Percentiles rank a stretch among this genome's conserved stretches.
Evolutionary conservation across 2,888 invertebrate genomes (phyloP).

Genomic region (Oligia fasciuncula): DNA sequence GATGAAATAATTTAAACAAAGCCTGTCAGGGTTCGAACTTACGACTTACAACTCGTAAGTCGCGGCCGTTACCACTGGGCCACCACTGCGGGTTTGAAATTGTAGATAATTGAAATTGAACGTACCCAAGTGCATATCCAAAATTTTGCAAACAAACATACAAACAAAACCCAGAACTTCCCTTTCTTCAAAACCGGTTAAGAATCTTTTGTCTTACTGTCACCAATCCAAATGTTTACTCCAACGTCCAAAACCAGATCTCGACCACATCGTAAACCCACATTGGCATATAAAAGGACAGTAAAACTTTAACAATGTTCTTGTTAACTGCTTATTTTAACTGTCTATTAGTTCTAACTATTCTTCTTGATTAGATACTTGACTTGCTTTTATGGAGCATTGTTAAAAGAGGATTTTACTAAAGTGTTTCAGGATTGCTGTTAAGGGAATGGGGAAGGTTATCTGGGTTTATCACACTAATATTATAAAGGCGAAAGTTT

Average conservation of each 20-base stretch:
- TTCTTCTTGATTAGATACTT: constrained; percentile 68
- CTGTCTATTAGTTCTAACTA: constrained; percentile 68
- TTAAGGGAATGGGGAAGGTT: constrained; percentile 31
- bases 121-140: background rate
- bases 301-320: constrained; percentile 68
- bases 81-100: too few species aligned
- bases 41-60: too few species aligned
- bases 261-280: constrained; percentile 63
- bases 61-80: too few species aligned
- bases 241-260: constrained; percentile 44
- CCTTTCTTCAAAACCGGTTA: constrained; percentile 8
- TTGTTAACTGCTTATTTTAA: constrained; percentile 66
- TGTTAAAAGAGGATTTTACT: constrained; percentile 56
- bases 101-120: background rate
- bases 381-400: constrained; percentile 62
- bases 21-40: too few species aligned
- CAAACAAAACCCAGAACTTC: background rate
- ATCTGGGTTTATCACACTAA: constrained; percentile 1
- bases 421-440: constrained; percentile 35
- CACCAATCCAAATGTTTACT: constrained; percentile 16
- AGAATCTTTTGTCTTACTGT: constrained; percentile 9
- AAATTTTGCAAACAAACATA: background rate
- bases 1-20: too few species aligned
- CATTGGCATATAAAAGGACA: constrained; percentile 68
- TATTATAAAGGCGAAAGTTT: too few species aligned